Evolutionary conservation across 2,113 vertebrate genomes (phyloP), one percentile per base, ranked within the genome.

Genomic region (Platysternon megacephalum): DNA sequence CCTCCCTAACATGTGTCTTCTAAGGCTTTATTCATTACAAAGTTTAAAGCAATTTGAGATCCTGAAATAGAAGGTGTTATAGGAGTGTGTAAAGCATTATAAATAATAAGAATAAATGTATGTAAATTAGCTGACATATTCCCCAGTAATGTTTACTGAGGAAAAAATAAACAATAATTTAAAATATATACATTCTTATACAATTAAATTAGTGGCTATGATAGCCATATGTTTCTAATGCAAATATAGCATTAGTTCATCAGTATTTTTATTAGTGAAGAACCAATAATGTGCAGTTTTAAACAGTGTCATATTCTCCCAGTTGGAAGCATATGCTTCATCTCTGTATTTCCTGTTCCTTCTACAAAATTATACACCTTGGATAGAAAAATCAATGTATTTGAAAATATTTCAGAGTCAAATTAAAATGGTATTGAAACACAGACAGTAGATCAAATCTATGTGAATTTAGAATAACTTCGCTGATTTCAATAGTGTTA

Each of bases 1-100:
- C 93, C 95, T 97, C 95, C 95, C 97, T 97, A 96, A 97, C 97
- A 93, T 91, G 87, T 87, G 92, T 89, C 83, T 95, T 92, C 96
- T 97, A 95, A 97, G 96, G 96, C 92, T 97, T 94, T 97, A 94
- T 97, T 97, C 91, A 94, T 97, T 13, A 82, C 3, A 81, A 96
- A 97, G 96, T 96, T 97, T 76, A 44, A 97, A 96, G 92, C 53
- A 88, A 82, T 89, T 92, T 95, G 96, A 97, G 90, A 88, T 96
- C 89, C 94, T 95, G 95, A 95, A 88, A 86, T 89, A 92, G 94
- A 86, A 97, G 96, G 95, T 97, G 96, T 96, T 97, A 95, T 84
- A 92, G 96, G 91, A 91, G 87, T 35, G 95, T 97, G 95, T 97
- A 96, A 95, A 89, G 89, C 95, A 82, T 89, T 95, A 85, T 79